Percentiles rank a stretch among this genome's conserved stretches.
Evolutionary conservation across 2,888 invertebrate genomes (phyloP).

Genomic region (Acleris holmiana): DNA sequence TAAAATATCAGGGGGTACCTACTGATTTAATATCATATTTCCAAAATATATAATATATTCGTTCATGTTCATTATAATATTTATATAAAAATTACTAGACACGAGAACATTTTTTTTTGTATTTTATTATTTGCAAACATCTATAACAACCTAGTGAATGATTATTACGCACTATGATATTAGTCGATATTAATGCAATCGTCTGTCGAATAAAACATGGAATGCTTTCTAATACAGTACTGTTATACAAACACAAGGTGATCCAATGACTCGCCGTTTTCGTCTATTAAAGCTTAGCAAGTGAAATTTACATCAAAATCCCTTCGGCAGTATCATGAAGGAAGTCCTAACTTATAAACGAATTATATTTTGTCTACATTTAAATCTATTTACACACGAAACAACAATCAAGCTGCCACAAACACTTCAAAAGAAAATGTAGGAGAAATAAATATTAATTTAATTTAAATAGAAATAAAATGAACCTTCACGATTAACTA

Average conservation of each 20-base stretch:
- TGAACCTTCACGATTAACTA: slow-evolving; percentile 26
- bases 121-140: slow-evolving; percentile 27
- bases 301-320: slow-evolving; percentile 5
- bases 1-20: slow-evolving; percentile 3
- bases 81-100: slow-evolving; percentile 29
- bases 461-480: slow-evolving; percentile 15
- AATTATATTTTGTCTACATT: background rate
- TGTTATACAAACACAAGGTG: background rate
- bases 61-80: slow-evolving; percentile 11
- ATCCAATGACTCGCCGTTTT: background rate
- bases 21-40: slow-evolving; percentile 20
- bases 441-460: slow-evolving; percentile 8
- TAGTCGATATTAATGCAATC: slow-evolving; percentile 14
- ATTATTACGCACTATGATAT: slow-evolving; percentile 18
- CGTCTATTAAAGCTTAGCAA: slow-evolving; percentile 31
- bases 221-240: slow-evolving; percentile 7
- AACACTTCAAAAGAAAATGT: slow-evolving; percentile 15
- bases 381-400: slow-evolving; percentile 7
- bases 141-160: slow-evolving; percentile 13
- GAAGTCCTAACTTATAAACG: slow-evolving; percentile 5
- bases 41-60: slow-evolving; percentile 29
- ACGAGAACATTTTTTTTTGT: slow-evolving; percentile 25
- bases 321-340: background rate
- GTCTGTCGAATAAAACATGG: background rate
- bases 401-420: slow-evolving; percentile 23